Conservation (phyloP, 2,113 vertebrate genomes). For the Sorex fumeus region DNA sequence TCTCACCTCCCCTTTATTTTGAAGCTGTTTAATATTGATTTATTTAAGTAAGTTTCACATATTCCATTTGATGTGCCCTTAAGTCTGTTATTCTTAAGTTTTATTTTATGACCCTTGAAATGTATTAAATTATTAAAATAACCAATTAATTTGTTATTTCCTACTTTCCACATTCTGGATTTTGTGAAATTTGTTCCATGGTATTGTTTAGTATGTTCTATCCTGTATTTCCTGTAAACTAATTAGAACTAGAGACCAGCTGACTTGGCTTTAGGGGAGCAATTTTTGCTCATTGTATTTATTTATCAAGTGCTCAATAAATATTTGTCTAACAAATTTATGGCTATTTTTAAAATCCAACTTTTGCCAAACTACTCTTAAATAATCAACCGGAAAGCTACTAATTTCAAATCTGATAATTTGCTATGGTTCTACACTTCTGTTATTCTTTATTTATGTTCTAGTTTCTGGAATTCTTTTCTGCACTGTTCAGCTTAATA, state of each 20-base stretch:
- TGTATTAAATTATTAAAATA: neutral
- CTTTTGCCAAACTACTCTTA: neutral
- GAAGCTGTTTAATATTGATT: neutral
- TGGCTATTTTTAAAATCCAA: neutral
- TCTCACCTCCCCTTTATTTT: neutral
- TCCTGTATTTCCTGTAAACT: neutral
- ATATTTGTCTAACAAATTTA: neutral
- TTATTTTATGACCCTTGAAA: neutral
- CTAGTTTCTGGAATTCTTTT: neutral
- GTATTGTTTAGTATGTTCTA: neutral
- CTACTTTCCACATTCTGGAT: too few species aligned
- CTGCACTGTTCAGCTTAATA: too few species aligned
- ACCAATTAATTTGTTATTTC: neutral
- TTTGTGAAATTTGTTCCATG: neutral
- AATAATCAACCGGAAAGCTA: neutral
- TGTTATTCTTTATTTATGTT: neutral
- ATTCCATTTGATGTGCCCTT: neutral
- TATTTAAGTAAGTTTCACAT: neutral
- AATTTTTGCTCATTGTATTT: slow-evolving; percentile 10
- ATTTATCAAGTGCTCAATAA: neutral
- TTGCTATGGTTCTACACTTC: neutral
- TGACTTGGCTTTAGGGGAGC: neutral
- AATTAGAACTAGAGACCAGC: neutral
- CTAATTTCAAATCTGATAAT: neutral
- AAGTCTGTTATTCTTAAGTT: neutral